These are phyloP conservation scores for Cataglyphis hispanica DNA, from an alignment of 1,140 invertebrate species.

Conservation along the genomic window DNA sequence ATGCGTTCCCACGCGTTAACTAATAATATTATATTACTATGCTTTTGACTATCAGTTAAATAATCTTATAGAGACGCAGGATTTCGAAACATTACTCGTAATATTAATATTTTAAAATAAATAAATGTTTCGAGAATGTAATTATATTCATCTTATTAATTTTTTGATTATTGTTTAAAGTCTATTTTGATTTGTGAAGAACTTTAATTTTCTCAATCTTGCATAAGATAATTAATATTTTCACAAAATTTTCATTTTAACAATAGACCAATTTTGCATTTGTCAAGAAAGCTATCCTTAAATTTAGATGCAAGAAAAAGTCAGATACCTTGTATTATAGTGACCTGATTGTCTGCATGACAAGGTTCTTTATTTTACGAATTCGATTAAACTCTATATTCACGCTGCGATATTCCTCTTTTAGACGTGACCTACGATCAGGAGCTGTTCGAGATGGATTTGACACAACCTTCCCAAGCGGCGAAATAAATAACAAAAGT, in stretches of 20 bases:
- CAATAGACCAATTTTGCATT: neutral
- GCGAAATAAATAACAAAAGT: neutral
- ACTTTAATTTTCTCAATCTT: neutral
- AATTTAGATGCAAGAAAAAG: neutral
- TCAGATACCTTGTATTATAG: neutral
- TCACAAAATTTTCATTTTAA: neutral
- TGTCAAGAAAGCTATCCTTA: neutral
- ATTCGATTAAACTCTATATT: conserved; percentile 54
- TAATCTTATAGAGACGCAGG: neutral
- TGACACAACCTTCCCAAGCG: neutral
- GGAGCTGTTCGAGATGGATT: conserved; percentile 2
- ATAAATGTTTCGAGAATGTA: neutral
- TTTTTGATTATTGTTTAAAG: neutral
- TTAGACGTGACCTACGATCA: conserved; percentile 49
- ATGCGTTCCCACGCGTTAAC: neutral
- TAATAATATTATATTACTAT: neutral
- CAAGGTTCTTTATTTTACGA: conserved; percentile 27
- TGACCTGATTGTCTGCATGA: neutral
- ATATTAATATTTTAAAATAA: neutral
- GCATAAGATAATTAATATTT: neutral
- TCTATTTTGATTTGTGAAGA: neutral
- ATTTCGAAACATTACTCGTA: neutral
- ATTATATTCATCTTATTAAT: conserved; percentile 1
- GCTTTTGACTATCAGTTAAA: neutral
- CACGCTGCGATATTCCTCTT: conserved; percentile 5